Conservation (phyloP, 2,113 vertebrate genomes). For the Dryoscopus gambensis region DNA sequence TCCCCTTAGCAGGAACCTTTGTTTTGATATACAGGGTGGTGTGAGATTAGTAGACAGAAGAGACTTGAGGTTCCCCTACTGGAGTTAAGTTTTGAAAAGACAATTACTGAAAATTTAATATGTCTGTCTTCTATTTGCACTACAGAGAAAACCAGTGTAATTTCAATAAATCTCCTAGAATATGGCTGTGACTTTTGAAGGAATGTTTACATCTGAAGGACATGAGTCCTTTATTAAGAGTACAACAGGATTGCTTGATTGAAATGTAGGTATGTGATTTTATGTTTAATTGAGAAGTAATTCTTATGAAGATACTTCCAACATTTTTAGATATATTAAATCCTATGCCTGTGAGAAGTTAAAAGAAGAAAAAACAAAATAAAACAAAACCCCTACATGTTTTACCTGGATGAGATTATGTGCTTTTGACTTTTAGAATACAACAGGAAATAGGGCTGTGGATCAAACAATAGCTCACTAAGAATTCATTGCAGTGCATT, state of each 20-base stretch:
- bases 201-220: constrained; percentile 52
- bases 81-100: constrained; percentile 43
- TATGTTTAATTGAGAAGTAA: constrained; percentile 38
- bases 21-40: not conserved
- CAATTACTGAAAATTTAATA: constrained; percentile 47
- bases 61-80: not conserved
- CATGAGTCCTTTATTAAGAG: constrained; percentile 13
- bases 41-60: not conserved
- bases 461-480: not conserved
- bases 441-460: not conserved
- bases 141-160: constrained; percentile 47
- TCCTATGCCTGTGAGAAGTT: not conserved
- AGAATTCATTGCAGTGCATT: not conserved
- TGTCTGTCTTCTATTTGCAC: constrained; percentile 39
- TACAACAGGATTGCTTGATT: constrained; percentile 27
- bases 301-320: constrained; percentile 24
- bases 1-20: not conserved
- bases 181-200: constrained; percentile 31
- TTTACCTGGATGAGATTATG: not conserved
- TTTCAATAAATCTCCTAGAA: constrained; percentile 66
- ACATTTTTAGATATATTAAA: constrained; percentile 7
- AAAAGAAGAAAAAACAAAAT: not conserved
- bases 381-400: not conserved
- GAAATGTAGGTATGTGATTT: constrained; percentile 19
- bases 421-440: not conserved